phyloP scores from a whole-genome alignment of 2,888 invertebrate species.

The Nephrotoma appendiculata region DNA sequence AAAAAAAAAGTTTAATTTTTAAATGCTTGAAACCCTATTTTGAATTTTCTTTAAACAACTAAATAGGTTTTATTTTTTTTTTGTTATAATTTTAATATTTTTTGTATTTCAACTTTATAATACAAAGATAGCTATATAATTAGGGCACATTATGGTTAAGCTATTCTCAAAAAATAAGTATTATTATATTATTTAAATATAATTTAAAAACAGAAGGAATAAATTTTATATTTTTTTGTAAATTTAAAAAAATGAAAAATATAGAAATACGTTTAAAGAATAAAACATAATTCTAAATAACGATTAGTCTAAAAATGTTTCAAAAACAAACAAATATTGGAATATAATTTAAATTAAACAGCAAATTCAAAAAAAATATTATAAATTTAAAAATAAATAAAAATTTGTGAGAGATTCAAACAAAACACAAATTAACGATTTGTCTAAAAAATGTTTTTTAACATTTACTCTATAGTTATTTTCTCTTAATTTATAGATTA shows the following conservation, averaged over 20 bases:
- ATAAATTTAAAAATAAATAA: background rate
- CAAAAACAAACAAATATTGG: background rate
- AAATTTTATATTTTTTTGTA: background rate
- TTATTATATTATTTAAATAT: background rate
- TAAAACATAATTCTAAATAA: background rate
- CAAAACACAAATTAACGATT: background rate
- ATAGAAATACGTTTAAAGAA: conserved; percentile 8
- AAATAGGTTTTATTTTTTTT: conserved; percentile 13
- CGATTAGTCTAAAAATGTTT: background rate
- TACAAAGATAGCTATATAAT: conserved; percentile 32
- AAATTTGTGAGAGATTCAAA: background rate
- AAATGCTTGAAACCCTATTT: conserved; percentile 1
- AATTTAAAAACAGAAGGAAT: background rate
- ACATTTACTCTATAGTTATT: background rate
- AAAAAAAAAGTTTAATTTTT: background rate
- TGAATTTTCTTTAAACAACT: background rate
- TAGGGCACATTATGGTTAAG: conserved; percentile 36
- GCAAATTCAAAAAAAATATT: background rate
- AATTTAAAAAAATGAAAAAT: conserved; percentile 7
- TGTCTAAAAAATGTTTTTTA: background rate
- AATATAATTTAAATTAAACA: background rate
- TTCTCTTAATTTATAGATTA: background rate
- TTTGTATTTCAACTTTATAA: conserved; percentile 12
- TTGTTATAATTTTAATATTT: conserved; percentile 12
- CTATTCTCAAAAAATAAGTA: conserved; percentile 17